These are phyloP conservation scores for Pangasianodon gigas DNA, from an alignment of 2,113 vertebrate species.

Conservation along the genomic window DNA sequence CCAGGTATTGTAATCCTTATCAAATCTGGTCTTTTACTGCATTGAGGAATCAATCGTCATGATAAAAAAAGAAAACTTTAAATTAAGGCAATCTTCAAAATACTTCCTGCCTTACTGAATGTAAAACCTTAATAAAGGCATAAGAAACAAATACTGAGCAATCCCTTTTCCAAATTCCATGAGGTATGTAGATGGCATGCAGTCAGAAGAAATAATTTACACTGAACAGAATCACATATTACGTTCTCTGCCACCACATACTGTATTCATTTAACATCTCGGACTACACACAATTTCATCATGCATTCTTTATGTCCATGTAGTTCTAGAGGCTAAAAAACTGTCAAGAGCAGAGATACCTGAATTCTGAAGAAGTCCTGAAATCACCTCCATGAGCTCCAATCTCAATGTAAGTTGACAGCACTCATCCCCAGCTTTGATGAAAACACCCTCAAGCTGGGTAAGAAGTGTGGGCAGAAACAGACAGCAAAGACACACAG, in stretches of 20 bases:
- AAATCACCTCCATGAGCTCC: slow-evolving; percentile 3
- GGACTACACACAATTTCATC: not conserved
- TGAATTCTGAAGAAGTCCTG: not conserved
- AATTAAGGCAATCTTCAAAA: not conserved
- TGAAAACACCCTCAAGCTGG: slow-evolving; percentile 30
- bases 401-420: slow-evolving; percentile 16
- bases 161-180: not conserved
- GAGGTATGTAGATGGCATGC: not conserved
- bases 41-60: not conserved
- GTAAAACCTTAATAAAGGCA: not conserved
- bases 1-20: not conserved
- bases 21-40: not conserved
- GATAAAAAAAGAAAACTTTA: not conserved
- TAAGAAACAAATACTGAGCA: not conserved
- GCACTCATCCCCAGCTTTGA: slow-evolving; percentile 10
- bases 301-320: slow-evolving; percentile 3
- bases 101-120: not conserved
- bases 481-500: slow-evolving; percentile 49
- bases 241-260: not conserved
- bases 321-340: not conserved
- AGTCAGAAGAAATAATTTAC: not conserved
- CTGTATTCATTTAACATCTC: not conserved
- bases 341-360: not conserved
- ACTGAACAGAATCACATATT: not conserved
- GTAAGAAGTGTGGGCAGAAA: slow-evolving; percentile 22